Base-by-base conservation (phyloP, 2,113 vertebrate species). In the Tauraco erythrolophus region DNA sequence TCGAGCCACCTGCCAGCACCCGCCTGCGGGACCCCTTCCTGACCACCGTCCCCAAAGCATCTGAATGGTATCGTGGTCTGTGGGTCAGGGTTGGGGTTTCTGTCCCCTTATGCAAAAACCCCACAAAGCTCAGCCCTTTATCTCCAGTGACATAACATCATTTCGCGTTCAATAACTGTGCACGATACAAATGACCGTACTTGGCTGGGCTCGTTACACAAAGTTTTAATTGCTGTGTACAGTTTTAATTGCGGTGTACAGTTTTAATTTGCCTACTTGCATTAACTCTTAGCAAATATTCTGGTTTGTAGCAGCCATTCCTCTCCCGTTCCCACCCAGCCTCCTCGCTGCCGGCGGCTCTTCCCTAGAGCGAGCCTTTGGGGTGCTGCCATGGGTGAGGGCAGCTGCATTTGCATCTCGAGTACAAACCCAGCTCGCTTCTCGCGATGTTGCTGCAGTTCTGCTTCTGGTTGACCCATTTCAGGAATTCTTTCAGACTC, bases 301-400 rank as follows among this genome's bases (percentile, higher is more conserved):
- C 33, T 50, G 25, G 3, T 45, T 46, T 14, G 5, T 22, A 35
- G 48, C 10, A 75, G n/a, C 12, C 24, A 0, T 22, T 48, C 50
- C 57, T 58, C 16, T 3, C 17, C 54, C 7, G 7, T 27, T 33
- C n/a, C 37, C 56, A 30, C 28, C 28, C 51, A 19, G 31, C 48
- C 70, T 25, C 30, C 46, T 21, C 10, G 1, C 18, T 79, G 78
- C 70, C 78, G 4, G 35, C 9, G 6, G 17, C 41, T 79, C 24
- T 45, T 50, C 48, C 39, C 57, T 86, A 86, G 35, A 30, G 25
- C 43, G 13, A 51, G 13, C 7, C 51, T 28, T 2, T 1, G 18
- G 0, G 7, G 41, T 46, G 3, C 14, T 50, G 78, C 48, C 48
- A 23, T 7, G 0, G 0, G 17, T 28, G 4, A 3, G 0, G 17